Evolutionary conservation across 2,797 vertebrate species (phyloP), one percentile per base, ranked within the genome.

Genomic region (Euthynnus affinis): DNA sequence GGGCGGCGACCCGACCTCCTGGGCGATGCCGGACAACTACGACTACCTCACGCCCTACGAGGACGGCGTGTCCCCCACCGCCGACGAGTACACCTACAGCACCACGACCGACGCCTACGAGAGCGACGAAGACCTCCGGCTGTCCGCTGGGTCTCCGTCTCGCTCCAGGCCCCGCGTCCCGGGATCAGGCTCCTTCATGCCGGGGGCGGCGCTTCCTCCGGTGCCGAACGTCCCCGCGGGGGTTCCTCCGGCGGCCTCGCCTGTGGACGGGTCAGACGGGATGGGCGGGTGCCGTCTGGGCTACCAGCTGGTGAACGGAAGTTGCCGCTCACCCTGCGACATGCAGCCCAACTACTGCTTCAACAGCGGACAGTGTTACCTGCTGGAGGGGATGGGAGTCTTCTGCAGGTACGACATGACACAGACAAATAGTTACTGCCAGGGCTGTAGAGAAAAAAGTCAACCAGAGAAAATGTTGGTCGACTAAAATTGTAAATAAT

Each of bases 331-430:
- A 0, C 90, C 96, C 66, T 99, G 98, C 3, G 97, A 98, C 85
- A 90, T 93, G 68, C 94, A 95, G 80, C 97, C 97, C 51, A 97
- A 96, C 93, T 98, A 97, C 93, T 99, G 98, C 93, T 95, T 97
- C 93, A 99, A 99, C 10, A 97, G 97, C 2, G 98, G 98, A n/a
- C 98, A 98, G 92, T 99, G 98, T 83, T 98, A 98, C 93, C 91
- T 97, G 87, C 94, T 98, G 92, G 97, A 98, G 87, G 96, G 95
- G 68, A 89, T 94, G 49, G 97, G 97, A 3, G 96, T 96, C 78
- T 97, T 98, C 93, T 99, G 98, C 97, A 97, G 98, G 98, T 99
- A 94, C 85, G 91, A 61, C 25, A 62, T 0, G 25, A 68, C 64
- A 67, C 60, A 42, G 7, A n/a, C n/a, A n/a, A n/a, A n/a, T n/a